Evolutionary conservation across 2,888 invertebrate species (phyloP).

Genomic region (Acrobasis repandana): DNA sequence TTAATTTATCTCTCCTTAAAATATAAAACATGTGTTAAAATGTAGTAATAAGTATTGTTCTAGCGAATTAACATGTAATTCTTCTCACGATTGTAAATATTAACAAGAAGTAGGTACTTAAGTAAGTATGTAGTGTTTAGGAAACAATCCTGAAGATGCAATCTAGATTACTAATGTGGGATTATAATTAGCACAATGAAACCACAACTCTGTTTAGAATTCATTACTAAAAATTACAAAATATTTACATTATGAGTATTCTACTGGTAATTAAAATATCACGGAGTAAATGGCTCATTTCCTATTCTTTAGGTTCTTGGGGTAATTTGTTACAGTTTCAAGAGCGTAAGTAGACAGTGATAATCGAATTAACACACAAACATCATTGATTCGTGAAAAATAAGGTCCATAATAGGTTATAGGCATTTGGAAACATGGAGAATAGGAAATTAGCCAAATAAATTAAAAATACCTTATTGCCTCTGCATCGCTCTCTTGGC

Average conservation of each 20-base stretch:
- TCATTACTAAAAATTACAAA: slow-evolving; percentile 56
- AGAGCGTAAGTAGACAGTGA: no score
- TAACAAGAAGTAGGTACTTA: not conserved
- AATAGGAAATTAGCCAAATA: slow-evolving; percentile 32
- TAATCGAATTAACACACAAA: no score
- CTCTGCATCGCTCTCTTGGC: slow-evolving; percentile 56
- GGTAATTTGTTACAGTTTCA: no score
- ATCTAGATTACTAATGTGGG: slow-evolving; percentile 1
- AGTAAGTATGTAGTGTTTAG: not conserved
- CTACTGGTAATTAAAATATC: slow-evolving; percentile 37
- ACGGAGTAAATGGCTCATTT: slow-evolving; percentile 24
- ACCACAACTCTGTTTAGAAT: slow-evolving; percentile 38
- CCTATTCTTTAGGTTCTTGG: not conserved
- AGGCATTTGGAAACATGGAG: not conserved
- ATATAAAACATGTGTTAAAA: no score
- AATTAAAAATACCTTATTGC: slow-evolving; percentile 54
- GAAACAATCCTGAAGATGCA: slow-evolving; percentile 3
- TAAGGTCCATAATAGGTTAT: no score
- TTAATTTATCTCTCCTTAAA: no score
- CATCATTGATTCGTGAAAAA: no score
- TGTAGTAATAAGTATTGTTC: not conserved
- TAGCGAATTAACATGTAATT: not conserved
- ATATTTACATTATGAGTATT: slow-evolving; percentile 70
- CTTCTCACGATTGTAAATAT: not conserved
- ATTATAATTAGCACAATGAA: slow-evolving; percentile 35